Conservation (phyloP, 2,888 invertebrate genomes). For the Pristionchus arcanus region DNA sequence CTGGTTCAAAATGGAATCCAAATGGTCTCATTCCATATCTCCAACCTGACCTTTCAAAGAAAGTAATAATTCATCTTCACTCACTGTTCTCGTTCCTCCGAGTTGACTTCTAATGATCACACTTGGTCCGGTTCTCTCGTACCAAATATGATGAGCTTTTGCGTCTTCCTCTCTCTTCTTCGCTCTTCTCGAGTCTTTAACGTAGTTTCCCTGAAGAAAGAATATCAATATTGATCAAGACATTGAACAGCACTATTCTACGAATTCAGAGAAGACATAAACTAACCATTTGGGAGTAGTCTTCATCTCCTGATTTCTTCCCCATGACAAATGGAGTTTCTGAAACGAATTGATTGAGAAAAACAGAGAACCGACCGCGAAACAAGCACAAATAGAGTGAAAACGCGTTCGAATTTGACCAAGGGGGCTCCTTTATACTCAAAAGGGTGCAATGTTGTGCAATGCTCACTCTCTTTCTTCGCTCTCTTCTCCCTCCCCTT, state of each 20-base stretch:
- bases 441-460: slow-evolving; percentile 40
- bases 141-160: slow-evolving; percentile 24
- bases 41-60: background rate
- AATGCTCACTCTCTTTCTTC: background rate
- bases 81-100: slow-evolving; percentile 38
- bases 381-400: slow-evolving; percentile 3
- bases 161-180: background rate
- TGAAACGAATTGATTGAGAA: background rate
- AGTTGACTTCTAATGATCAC: slow-evolving; percentile 30
- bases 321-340: background rate
- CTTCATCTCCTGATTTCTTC: slow-evolving; percentile 16
- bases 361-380: background rate
- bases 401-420: slow-evolving; percentile 18
- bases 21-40: too few species aligned
- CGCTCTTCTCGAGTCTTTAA: slow-evolving; percentile 17
- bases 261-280: background rate
- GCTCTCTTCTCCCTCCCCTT: background rate
- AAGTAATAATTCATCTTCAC: background rate
- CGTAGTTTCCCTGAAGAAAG: background rate
- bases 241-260: background rate
- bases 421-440: background rate
- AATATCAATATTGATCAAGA: background rate
- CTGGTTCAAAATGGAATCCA: too few species aligned
- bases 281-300: background rate
- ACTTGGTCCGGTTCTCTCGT: slow-evolving; percentile 9